Evolutionary conservation across 2,797 vertebrate species (phyloP).

Genomic region (Bufotes viridis): DNA sequence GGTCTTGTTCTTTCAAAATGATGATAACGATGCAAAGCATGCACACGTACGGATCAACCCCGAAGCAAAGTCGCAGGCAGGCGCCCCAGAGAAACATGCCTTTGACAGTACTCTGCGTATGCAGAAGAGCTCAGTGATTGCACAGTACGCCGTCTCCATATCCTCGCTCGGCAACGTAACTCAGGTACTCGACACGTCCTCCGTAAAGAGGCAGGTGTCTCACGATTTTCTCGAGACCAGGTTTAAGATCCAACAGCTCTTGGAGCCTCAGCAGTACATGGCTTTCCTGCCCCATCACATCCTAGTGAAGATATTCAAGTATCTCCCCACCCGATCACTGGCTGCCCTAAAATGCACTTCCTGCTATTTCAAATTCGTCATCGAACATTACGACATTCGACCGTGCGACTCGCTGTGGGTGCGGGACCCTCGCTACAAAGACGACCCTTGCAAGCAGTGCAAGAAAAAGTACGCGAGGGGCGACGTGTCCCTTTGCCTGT

Average conservation of each 20-base stretch:
- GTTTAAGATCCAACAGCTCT: constrained; percentile 89
- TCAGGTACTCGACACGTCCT: constrained; percentile 68
- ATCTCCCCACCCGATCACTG: constrained; percentile 89
- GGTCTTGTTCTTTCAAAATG: constrained; percentile 82
- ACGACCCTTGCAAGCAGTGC: constrained; percentile 97
- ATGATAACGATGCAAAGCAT: constrained; percentile 39
- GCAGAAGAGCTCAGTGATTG: constrained; percentile 50
- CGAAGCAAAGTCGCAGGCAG: constrained; percentile 61
- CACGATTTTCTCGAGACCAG: constrained; percentile 89
- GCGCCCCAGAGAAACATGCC: constrained; percentile 45
- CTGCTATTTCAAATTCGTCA: constrained; percentile 89
- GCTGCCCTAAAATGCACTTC: constrained; percentile 94
- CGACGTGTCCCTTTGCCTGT: constrained; percentile 93
- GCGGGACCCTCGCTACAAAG: constrained; percentile 90
- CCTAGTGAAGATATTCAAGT: constrained; percentile 85
- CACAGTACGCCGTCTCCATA: constrained; percentile 46
- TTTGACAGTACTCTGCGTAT: constrained; percentile 50
- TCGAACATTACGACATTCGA: constrained; percentile 88
- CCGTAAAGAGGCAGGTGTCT: constrained; percentile 78
- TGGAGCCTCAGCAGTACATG: constrained; percentile 92
- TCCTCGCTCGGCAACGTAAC: constrained; percentile 60
- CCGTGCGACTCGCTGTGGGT: constrained; percentile 95
- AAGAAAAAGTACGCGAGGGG: constrained; percentile 87
- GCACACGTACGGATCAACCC: constrained; percentile 38
- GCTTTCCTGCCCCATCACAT: constrained; percentile 90